A percentile compares a stretch with the other conserved stretches of the same genome.
Evolutionary conservation across 2,797 vertebrate species (phyloP).

Genomic region (Halcyon leucocephala): DNA sequence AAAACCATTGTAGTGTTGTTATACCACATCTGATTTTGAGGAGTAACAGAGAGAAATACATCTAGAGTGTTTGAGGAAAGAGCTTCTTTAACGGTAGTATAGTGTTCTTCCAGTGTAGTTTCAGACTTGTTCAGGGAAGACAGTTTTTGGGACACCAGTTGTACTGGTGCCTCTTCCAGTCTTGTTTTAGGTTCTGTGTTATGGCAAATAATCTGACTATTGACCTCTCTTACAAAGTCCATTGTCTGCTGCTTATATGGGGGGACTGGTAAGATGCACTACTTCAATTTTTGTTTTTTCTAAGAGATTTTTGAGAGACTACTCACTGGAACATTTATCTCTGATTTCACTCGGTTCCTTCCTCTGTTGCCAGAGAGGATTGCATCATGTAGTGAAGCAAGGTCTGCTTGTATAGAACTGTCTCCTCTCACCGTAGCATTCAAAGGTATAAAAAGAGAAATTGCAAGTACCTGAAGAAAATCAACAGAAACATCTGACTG

Average conservation of each 20-base stretch:
- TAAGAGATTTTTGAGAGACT: neutral
- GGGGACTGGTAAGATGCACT: rapidly evolving
- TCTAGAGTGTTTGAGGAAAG: neutral
- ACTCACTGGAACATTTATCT: neutral
- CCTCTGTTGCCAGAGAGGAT: neutral
- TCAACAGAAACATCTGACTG: neutral
- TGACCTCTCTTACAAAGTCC: neutral
- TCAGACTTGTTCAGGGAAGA: neutral
- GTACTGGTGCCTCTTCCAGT: neutral
- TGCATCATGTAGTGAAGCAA: neutral
- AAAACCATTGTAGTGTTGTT: neutral
- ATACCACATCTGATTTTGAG: neutral
- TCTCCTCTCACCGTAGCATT: neutral
- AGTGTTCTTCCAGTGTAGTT: neutral
- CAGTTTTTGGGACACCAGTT: neutral
- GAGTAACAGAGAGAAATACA: neutral
- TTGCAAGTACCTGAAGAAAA: neutral
- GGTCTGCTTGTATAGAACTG: neutral
- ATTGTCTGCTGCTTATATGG: neutral
- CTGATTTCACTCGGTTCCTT: neutral
- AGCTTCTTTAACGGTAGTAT: neutral
- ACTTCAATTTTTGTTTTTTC: neutral
- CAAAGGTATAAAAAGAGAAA: neutral
- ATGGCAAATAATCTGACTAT: neutral
- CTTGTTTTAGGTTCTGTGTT: neutral